Evolutionary conservation across 2,888 invertebrate species (phyloP).

Genomic region (Xanthorhoe spadicearia): DNA sequence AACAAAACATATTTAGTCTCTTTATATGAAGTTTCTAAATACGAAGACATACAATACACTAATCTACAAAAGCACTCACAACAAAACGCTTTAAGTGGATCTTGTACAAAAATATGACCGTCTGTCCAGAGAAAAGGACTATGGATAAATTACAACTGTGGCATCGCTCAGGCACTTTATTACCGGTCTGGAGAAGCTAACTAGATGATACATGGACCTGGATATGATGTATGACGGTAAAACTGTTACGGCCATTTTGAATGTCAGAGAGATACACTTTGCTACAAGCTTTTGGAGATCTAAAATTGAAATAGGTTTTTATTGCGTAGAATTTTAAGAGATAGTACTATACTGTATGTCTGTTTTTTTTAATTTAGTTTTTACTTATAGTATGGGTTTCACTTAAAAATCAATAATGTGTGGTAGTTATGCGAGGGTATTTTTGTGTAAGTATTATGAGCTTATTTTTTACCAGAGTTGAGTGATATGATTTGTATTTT

Average conservation of each 20-base stretch:
- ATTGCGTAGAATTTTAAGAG: neutral
- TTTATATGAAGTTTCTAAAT: neutral
- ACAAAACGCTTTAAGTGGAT: neutral
- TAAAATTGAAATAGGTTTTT: neutral
- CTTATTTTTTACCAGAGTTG: no score
- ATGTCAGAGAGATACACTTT: neutral
- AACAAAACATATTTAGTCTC: neutral
- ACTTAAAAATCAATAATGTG: no score
- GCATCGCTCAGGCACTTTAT: constrained; percentile 39
- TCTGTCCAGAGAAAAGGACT: constrained; percentile 13
- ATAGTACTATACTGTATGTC: no score
- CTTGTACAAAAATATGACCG: constrained; percentile 11
- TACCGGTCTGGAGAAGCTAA: constrained; percentile 35
- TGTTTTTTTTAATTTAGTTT: no score
- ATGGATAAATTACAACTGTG: constrained; percentile 41
- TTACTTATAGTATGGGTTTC: no score
- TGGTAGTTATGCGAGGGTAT: no score
- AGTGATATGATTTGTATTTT: no score
- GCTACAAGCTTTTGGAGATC: neutral
- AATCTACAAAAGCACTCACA: neutral
- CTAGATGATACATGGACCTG: constrained; percentile 22
- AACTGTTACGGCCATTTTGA: constrained; percentile 2
- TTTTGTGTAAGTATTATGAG: no score
- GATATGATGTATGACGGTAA: constrained; percentile 22
- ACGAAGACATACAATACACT: neutral